Base-by-base conservation (phyloP, 2,113 vertebrate species). In the Vireo altiloquus region DNA sequence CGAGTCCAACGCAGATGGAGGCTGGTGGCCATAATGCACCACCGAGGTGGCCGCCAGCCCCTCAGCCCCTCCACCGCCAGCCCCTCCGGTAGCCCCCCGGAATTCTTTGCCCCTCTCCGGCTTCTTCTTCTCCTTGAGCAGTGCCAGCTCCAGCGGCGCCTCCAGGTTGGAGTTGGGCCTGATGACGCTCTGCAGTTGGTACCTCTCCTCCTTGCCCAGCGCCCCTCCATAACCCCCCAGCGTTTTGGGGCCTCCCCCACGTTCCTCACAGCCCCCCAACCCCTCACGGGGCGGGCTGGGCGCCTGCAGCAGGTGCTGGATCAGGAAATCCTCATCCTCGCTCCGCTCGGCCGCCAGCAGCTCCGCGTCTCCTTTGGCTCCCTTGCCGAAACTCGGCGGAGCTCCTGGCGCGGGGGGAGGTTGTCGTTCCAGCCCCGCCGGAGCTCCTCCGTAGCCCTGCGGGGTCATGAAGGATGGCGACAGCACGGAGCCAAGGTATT, bases 311-410 rank as follows among this genome's bases (percentile, higher is more conserved):
- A 99, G 97, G 81, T 99, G 99, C 83, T 99, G 99, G 56, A 99
- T 99, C 61, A 99, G 97, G 90, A 99, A 99, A 60, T 99, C 99
- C 28, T 99, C 99, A 1, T 99, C 99, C 18, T 99, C 99, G 7
- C 98, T 99, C 84, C 96, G 98, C 97, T 93, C 97, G 0, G 97
- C 83, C 0, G 96, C 96, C 57, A 98, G 84, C 74, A 98, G 96
- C 72, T 98, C 98, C 0, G 97, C 97, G 0, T 98, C 98, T 0
- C 96, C 95, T 28, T 98, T 98, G 4, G 21, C 52, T 6, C 40
- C 59, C 25, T 97, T 97, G 3, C 96, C 97, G 28, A 98, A 98
- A 0, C 28, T 33, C 0, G 89, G n/a, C 3, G 56, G 15, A 0
- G 39, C 61, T 2, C 61, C 77, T 5, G 61, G 61, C 0, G 31